These are phyloP conservation scores for Erythrolamprus reginae DNA, from an alignment of 2,113 vertebrate genomes.

Conservation along the genomic window DNA sequence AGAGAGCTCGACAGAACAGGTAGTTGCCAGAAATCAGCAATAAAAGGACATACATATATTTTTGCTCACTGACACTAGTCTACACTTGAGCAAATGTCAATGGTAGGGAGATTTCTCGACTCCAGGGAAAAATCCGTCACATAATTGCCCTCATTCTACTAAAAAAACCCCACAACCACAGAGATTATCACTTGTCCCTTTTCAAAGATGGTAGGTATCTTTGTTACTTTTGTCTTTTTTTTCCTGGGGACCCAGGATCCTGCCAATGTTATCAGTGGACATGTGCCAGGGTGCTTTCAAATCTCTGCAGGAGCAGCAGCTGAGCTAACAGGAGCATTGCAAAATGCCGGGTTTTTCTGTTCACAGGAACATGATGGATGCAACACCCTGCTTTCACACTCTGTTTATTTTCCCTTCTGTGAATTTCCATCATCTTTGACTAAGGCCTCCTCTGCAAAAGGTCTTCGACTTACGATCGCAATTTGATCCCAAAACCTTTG, in stretches of 20 bases:
- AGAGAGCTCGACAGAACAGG: too few relatives aligned
- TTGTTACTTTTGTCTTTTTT: background rate
- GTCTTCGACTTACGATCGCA: background rate
- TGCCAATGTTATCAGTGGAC: constrained; percentile 11
- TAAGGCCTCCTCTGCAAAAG: background rate
- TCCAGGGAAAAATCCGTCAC: background rate
- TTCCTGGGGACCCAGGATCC: background rate
- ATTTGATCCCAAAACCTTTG: background rate
- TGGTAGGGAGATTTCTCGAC: background rate
- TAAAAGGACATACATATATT: background rate
- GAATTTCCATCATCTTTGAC: background rate
- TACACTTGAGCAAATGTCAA: background rate
- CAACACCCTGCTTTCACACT: background rate
- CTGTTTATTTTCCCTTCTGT: background rate
- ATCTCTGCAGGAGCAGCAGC: constrained; percentile 3
- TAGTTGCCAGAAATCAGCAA: background rate
- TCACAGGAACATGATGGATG: background rate
- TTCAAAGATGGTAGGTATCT: background rate
- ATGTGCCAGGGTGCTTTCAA: background rate
- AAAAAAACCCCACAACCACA: background rate
- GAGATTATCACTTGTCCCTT: background rate
- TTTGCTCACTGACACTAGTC: background rate
- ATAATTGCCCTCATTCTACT: background rate
- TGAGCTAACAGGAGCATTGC: constrained; percentile 6
- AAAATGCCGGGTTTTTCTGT: background rate